Base-by-base conservation (phyloP, 2,888 invertebrate genomes). In the Anthoptus insignis region DNA sequence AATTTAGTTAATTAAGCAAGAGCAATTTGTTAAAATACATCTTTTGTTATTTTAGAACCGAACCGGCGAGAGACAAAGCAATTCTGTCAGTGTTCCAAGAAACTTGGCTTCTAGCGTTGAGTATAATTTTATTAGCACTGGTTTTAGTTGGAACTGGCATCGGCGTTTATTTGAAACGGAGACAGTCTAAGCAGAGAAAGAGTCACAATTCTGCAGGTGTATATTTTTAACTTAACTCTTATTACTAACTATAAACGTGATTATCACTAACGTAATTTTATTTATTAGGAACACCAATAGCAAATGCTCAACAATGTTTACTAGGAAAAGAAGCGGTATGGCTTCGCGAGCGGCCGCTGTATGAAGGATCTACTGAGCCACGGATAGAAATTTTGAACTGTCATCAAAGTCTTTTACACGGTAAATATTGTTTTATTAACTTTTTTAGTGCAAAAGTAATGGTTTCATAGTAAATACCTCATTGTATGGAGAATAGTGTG, bases 321-420 rank as follows among this genome's bases (percentile, higher is more conserved):
- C 76, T 93, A 65, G 90, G 90, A 13, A 93, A 93, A 78, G 92
- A 93, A 79, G 91, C 92, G 0, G 91, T 91, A 24, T 93, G 92
- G 92, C 78, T 92, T 59, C 80, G 92, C 63, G 92, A 93, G 75
- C 81, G 92, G 54, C 86, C 91, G 52, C 78, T 87, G 53, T 91
- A 88, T 75, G 91, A 92, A 78, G 87, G 89, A n/a, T 86, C 89
- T 6, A 90, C 82, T 67, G 92, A 92, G 76, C 91, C 91, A 24
- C 80, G 91, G 73, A 90, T 91, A 78, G 92, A 93, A 83, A 91
- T 91, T 72, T 78, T 93, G 52, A 91, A 90, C 70, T 91, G 91
- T 67, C 90, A 92, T 68, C 91, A 91, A 78, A 90, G 86, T 74
- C 81, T 90, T 60, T 75, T 91, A 59, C 89, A 87, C 66, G 84